Percentiles rank a stretch among this genome's conserved stretches.
Conservation (phyloP, 2,888 invertebrate genomes). For the Alloplasta piceator region DNA sequence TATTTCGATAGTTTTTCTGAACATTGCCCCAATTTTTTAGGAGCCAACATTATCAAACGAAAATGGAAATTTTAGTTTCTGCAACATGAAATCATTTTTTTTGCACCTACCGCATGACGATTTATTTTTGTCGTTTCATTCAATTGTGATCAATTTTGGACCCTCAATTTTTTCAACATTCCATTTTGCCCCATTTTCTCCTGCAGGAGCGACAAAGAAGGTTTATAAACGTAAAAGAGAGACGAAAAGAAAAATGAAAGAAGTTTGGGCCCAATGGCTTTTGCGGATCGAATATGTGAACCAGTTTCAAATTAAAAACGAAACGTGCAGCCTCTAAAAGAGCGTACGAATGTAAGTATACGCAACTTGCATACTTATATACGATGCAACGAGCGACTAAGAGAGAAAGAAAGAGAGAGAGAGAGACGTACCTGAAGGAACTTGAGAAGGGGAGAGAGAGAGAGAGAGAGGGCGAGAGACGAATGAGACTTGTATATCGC, state of each 20-base stretch:
- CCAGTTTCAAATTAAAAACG: slow-evolving; percentile 69
- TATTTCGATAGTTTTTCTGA: too few species aligned
- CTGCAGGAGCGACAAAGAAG: neutral
- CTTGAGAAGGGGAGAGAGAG: neutral
- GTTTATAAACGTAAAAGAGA: slow-evolving; percentile 20
- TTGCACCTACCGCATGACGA: too few species aligned
- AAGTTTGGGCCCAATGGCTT: slow-evolving; percentile 56
- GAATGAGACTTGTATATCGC: slow-evolving; percentile 6
- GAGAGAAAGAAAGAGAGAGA: slow-evolving; percentile 26
- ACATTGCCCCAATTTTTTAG: too few species aligned
- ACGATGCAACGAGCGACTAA: slow-evolving; percentile 8
- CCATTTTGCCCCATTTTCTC: too few species aligned
- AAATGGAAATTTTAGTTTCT: too few species aligned
- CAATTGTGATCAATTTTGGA: too few species aligned
- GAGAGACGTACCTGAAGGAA: neutral
- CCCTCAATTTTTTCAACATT: too few species aligned
- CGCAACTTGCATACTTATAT: slow-evolving; percentile 17
- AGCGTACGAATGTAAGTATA: neutral
- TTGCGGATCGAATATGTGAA: slow-evolving; percentile 66
- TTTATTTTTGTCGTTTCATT: too few species aligned
- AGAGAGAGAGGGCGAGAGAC: too few species aligned
- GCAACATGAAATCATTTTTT: too few species aligned
- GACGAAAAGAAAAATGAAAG: slow-evolving; percentile 48
- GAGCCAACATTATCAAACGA: too few species aligned
- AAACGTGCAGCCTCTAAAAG: slow-evolving; percentile 54